These are phyloP conservation scores for Metaphire vulgaris DNA, from an alignment of 1,140 invertebrate genomes.

Conservation along the genomic window DNA sequence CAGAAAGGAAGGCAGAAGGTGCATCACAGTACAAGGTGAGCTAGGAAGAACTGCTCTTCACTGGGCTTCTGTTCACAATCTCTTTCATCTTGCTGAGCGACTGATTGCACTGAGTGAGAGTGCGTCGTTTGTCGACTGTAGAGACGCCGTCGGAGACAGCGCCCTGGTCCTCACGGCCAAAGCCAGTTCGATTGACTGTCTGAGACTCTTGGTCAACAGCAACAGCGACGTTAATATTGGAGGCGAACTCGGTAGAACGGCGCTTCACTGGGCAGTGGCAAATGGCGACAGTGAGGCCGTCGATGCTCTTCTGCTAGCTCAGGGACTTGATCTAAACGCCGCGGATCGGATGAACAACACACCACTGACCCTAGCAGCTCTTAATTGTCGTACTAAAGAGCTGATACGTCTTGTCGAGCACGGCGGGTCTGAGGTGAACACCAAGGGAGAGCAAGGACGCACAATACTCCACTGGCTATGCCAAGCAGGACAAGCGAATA, in stretches of 20 bases:
- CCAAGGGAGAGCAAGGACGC: not conserved
- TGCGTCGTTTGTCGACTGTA: not conserved
- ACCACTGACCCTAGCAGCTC: not conserved
- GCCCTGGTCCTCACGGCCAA: not conserved
- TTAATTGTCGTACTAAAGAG: not conserved
- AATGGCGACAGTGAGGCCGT: not conserved
- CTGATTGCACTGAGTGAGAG: not conserved
- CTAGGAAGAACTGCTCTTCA: not conserved
- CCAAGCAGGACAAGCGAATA: not conserved
- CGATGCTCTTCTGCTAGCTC: slow-evolving; percentile 12
- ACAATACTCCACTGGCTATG: not conserved
- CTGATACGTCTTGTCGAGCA: not conserved
- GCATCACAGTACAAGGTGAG: not conserved
- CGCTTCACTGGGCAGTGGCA: slow-evolving; percentile 21
- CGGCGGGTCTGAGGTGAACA: not conserved
- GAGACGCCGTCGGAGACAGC: not conserved
- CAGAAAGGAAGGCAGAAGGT: not conserved
- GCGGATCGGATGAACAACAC: not conserved
- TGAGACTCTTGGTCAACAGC: not conserved
- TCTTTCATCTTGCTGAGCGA: not conserved
- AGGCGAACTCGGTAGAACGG: slow-evolving; percentile 4
- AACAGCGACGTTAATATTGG: not conserved
- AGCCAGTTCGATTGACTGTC: not conserved
- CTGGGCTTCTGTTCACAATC: not conserved
- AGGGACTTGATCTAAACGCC: not conserved